Percentiles rank a stretch among this genome's conserved stretches.
Conservation (phyloP, 2,113 vertebrate genomes). For the Sialia sialis region DNA sequence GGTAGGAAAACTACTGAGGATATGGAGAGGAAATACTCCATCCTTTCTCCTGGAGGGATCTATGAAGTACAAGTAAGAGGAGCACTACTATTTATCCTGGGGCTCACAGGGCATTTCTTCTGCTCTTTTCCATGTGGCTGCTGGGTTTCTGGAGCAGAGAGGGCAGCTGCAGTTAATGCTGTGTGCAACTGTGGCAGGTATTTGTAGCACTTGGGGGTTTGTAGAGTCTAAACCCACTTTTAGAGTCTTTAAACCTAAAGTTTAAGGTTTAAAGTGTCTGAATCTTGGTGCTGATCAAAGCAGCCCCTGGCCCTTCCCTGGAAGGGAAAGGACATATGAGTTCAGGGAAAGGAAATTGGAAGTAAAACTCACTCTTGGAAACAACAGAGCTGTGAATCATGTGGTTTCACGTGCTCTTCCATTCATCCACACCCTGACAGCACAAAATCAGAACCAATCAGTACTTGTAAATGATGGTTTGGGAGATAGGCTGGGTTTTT, state of each 20-base stretch:
- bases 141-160: not conserved
- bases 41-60: not conserved
- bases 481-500: not conserved
- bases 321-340: not conserved
- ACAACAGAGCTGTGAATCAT: not conserved
- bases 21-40: not conserved
- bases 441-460: not conserved
- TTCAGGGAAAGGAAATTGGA: not conserved
- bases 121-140: not conserved
- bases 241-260: not conserved
- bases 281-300: not conserved
- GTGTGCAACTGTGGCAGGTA: not conserved
- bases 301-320: not conserved
- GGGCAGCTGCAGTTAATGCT: not conserved
- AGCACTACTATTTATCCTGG: not conserved
- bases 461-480: not conserved
- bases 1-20: not conserved
- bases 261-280: not conserved
- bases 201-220: not conserved
- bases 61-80: not conserved
- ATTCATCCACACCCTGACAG: not conserved
- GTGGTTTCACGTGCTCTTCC: accelerated
- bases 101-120: not conserved
- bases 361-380: not conserved
- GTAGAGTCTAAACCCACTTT: too few species aligned